phyloP scores from a whole-genome alignment of 2,797 vertebrate species.

The Gobio occitaniae region DNA sequence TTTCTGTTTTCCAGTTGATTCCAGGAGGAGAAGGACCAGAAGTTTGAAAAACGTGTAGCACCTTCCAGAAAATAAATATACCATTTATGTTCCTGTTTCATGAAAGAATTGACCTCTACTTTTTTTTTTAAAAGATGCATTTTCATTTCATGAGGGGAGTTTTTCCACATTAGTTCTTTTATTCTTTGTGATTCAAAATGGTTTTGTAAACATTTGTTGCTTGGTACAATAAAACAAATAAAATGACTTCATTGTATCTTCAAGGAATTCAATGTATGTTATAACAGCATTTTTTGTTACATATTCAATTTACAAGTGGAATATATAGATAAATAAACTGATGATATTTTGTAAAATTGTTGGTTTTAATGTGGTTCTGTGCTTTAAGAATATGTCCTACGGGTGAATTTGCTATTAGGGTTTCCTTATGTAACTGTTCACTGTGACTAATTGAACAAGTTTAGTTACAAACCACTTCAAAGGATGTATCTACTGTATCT shows the following conservation, averaged over 20 bases:
- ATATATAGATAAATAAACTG: background rate
- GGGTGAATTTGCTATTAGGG: background rate
- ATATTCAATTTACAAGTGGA: background rate
- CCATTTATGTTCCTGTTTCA: conserved; percentile 39
- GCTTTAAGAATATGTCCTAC: background rate
- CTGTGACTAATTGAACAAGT: background rate
- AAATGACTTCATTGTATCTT: background rate
- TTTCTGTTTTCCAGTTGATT: conserved; percentile 82
- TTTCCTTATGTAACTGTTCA: background rate
- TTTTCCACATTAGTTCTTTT: conserved; percentile 2
- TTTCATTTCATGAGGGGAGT: conserved; percentile 4
- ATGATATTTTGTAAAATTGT: background rate
- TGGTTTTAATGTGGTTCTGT: background rate
- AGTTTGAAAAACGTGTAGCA: conserved; percentile 76
- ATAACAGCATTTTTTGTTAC: background rate
- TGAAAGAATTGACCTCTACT: conserved; percentile 34
- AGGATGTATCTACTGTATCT: background rate
- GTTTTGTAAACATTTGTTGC: conserved; percentile 42
- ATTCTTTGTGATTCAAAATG: background rate
- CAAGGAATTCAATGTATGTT: background rate
- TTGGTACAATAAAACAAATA: conserved; percentile 16
- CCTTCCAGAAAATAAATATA: background rate
- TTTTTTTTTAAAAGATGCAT: conserved; percentile 14
- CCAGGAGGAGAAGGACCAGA: conserved; percentile 98
- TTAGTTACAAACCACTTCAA: background rate